A percentile compares a stretch with the other conserved stretches of the same genome.
These are phyloP conservation scores for Cyclophora punctaria DNA, from an alignment of 2,888 invertebrate species.

Conservation along the genomic window DNA sequence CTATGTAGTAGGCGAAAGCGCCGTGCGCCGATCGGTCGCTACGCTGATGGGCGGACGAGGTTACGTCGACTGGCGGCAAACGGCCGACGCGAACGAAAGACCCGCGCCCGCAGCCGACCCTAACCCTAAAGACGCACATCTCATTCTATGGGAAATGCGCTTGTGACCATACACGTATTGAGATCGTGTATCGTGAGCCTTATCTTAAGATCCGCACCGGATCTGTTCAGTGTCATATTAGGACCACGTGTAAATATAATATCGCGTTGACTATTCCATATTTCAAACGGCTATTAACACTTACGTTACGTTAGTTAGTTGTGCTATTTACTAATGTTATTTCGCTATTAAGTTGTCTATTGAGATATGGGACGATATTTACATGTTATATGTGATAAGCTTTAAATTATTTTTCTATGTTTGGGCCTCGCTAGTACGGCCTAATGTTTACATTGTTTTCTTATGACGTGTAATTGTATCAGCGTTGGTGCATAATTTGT, in stretches of 20 bases:
- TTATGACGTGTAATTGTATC: conserved; percentile 29
- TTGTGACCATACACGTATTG: conserved; percentile 39
- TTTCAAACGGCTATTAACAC: conserved; percentile 27
- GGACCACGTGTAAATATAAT: conserved; percentile 36
- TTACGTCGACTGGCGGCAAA: conserved; percentile 89
- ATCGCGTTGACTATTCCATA: conserved; percentile 31
- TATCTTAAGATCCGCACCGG: conserved; percentile 7
- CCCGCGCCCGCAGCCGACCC: conserved; percentile 77
- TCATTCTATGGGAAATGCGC: conserved; percentile 88
- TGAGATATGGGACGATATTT: conserved; percentile 34
- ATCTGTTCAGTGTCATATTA: conserved; percentile 50
- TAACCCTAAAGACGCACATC: conserved; percentile 89
- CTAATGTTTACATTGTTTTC: conserved; percentile 46
- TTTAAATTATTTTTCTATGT: conserved; percentile 69
- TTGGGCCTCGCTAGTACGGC: conserved; percentile 34
- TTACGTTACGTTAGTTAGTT: conserved; percentile 19
- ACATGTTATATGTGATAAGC: conserved; percentile 54
- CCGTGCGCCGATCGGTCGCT: conserved; percentile 83
- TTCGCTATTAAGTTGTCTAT: conserved; percentile 17
- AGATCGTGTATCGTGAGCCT: conserved; percentile 19
- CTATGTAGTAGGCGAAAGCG: conserved; percentile 55
- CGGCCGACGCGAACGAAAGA: conserved; percentile 77
- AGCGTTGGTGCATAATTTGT: conserved; percentile 62
- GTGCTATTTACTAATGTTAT: conserved; percentile 24
- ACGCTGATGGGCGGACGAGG: conserved; percentile 92